Evolutionary conservation across 2,888 invertebrate species (phyloP).

Genomic region (Calameuta idolon): DNA sequence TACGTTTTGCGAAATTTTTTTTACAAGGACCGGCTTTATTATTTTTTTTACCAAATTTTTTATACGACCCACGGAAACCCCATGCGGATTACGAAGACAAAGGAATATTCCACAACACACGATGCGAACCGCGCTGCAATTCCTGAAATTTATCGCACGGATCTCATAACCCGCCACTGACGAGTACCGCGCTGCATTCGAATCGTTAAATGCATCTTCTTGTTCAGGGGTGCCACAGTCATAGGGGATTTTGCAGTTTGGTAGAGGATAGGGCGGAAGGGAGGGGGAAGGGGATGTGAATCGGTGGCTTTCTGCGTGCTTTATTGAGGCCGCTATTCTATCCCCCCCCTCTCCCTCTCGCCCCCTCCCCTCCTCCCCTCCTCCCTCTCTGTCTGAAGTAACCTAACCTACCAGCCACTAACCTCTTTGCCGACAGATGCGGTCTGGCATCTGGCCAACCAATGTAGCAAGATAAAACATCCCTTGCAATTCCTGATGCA

Average conservation of each 20-base stretch:
- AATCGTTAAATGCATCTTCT: constrained; percentile 8
- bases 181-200: constrained; percentile 1
- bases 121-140: not conserved
- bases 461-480: constrained; percentile 10
- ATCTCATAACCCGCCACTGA: not conserved
- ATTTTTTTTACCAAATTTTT: not conserved
- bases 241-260: not conserved
- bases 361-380: too few relatives aligned
- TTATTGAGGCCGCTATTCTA: not conserved
- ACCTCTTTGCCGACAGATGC: constrained; percentile 2
- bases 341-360: too few relatives aligned
- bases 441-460: constrained; percentile 1
- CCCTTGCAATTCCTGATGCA: constrained; percentile 7
- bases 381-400: not conserved
- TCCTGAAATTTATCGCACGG: not conserved
- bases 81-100: not conserved
- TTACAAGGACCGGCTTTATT: not conserved
- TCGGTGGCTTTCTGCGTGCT: not conserved
- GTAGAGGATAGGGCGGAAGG: not conserved
- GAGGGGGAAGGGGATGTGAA: not conserved
- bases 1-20: not conserved
- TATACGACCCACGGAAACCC: not conserved
- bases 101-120: not conserved
- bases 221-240: not conserved
- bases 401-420: not conserved